These are phyloP conservation scores for Diploscapter pachys DNA, from an alignment of 1,140 invertebrate species.

Conservation along the genomic window DNA sequence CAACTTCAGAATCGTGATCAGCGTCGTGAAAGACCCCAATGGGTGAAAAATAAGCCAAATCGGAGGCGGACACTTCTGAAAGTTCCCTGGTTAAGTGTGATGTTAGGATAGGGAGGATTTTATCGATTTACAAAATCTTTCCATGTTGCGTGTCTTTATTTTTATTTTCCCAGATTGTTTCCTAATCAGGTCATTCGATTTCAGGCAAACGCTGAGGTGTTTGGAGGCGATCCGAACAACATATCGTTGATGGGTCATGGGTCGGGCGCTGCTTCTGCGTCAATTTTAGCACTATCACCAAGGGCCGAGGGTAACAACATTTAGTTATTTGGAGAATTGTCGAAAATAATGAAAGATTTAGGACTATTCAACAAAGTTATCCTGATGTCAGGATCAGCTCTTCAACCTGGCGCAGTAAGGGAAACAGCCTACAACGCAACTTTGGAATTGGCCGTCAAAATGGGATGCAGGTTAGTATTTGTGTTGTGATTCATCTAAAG, in stretches of 20 bases:
- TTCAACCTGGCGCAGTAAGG: slow-evolving; percentile 74
- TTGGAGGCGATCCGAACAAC: slow-evolving; percentile 85
- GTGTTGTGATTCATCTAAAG: too few relatives aligned
- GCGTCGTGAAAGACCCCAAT: too few relatives aligned
- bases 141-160: neutral
- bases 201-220: slow-evolving; percentile 74
- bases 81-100: slow-evolving; percentile 72
- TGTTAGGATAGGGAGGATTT: too few relatives aligned
- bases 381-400: slow-evolving; percentile 87
- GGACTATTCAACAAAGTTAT: slow-evolving; percentile 83
- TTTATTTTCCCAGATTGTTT: neutral
- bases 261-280: slow-evolving; percentile 87
- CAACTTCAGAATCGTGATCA: too few relatives aligned
- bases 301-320: slow-evolving; percentile 76
- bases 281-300: slow-evolving; percentile 85
- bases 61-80: slow-evolving; percentile 59
- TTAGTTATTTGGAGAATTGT: neutral
- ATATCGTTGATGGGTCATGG: slow-evolving; percentile 93
- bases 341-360: slow-evolving; percentile 3
- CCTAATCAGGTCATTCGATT: slow-evolving; percentile 49
- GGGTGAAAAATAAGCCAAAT: too few relatives aligned
- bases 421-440: slow-evolving; percentile 57
- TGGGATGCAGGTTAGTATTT: slow-evolving; percentile 43
- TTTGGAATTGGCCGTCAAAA: slow-evolving; percentile 51
- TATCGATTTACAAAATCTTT: slow-evolving; percentile 31